A percentile compares a stretch with the other conserved stretches of the same genome.
Conservation (phyloP, 2,113 vertebrate species). For the Bostrychus sinensis region DNA sequence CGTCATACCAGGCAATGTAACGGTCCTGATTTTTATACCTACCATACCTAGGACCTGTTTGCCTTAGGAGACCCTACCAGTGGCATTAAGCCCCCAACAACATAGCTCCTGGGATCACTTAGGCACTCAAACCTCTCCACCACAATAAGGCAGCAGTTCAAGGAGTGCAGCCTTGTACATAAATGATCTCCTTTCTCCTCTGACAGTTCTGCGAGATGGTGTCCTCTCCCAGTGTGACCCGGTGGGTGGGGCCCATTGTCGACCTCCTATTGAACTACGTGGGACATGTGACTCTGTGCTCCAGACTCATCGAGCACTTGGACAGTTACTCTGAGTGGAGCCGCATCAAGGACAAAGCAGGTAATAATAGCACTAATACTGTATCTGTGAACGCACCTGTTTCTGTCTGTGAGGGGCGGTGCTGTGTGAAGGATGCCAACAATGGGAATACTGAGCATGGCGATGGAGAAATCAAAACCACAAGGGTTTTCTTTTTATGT, state of each 20-base stretch:
- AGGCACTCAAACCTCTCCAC: too few species aligned
- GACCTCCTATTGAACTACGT: conserved; percentile 93
- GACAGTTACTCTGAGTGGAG: conserved; percentile 91
- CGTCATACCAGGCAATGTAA: too few species aligned
- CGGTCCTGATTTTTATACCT: too few species aligned
- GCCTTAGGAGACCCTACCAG: too few species aligned
- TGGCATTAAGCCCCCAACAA: too few species aligned
- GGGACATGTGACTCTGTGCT: conserved; percentile 91
- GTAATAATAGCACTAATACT: conserved; percentile 61
- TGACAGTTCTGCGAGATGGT: conserved; percentile 94
- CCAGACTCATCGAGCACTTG: conserved; percentile 88
- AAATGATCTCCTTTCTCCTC: neutral
- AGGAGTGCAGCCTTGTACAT: too few species aligned
- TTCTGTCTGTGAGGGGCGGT: neutral
- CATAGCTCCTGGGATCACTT: too few species aligned
- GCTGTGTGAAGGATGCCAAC: neutral
- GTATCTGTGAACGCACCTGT: neutral
- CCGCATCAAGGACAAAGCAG: conserved; percentile 88
- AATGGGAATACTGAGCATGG: too few species aligned
- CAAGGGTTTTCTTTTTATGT: too few species aligned
- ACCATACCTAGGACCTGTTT: too few species aligned
- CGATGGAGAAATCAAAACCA: too few species aligned
- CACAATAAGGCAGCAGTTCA: too few species aligned
- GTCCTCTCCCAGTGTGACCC: conserved; percentile 82
- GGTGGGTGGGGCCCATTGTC: conserved; percentile 92